Percentiles rank a stretch among this genome's conserved stretches.
These are phyloP conservation scores for Octodonta nipae DNA, from an alignment of 2,888 invertebrate genomes.

Conservation along the genomic window DNA sequence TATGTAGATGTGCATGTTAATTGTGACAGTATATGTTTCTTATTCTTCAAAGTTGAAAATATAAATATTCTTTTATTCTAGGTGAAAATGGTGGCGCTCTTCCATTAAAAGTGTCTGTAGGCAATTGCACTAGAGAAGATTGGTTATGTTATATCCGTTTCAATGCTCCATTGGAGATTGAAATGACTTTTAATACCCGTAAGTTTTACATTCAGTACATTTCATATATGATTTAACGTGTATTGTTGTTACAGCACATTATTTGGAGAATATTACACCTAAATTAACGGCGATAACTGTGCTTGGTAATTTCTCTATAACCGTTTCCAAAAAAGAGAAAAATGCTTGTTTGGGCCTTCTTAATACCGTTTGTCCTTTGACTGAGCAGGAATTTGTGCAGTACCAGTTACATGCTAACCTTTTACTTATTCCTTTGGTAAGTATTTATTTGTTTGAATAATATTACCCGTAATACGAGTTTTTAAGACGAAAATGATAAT, in stretches of 20 bases:
- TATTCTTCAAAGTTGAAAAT: no score
- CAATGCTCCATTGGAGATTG: neutral
- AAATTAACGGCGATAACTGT: neutral
- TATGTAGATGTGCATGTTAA: no score
- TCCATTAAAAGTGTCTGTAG: neutral
- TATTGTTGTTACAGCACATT: neutral
- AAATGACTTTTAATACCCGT: slow-evolving; percentile 1
- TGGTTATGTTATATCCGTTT: neutral
- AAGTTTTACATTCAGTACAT: neutral
- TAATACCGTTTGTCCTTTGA: neutral
- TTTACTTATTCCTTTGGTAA: neutral
- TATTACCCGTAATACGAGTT: no score
- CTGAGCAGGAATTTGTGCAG: neutral
- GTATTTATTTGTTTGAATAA: no score
- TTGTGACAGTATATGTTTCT: no score
- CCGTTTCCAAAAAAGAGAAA: neutral
- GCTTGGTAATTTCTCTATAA: neutral
- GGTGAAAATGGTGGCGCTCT: neutral
- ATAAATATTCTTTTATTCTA: neutral
- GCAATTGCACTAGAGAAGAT: neutral
- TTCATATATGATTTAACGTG: no score
- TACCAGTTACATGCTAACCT: neutral
- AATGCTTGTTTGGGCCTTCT: neutral
- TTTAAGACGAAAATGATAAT: no score
- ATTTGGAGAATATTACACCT: neutral